Evolutionary conservation across 2,797 vertebrate genomes (phyloP), one percentile per base, ranked within the genome.

Genomic region (Pempheris klunzingeri): DNA sequence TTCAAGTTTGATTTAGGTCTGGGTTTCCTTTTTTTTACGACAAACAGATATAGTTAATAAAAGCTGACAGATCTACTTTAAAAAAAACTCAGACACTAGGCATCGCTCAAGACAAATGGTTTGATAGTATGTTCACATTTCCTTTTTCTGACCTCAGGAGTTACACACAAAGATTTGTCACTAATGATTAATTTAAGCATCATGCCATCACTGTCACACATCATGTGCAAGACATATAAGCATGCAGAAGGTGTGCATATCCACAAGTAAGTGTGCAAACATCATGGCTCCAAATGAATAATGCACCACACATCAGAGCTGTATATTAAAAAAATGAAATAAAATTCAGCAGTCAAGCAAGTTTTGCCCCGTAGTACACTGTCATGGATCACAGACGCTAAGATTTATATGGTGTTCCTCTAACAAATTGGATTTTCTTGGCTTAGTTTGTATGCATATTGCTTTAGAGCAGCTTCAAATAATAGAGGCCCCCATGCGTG

Each of bases 401-500:
- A 84, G 85, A 85, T 90, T 88, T 90, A 90, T 80, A 60, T 80
- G 66, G 77, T 85, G 81, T 83, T 73, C 65, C 55, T 71, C 67
- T 71, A 78, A 90, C 78, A 94, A 92, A 93, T 93, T 92, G 84
- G 75, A 91, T 92, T 93, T 89, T 86, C 83, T 87, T 79, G 81
- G 66, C 82, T 84, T 91, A 71, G 73, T 90, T 84, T 93, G 75
- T 71, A 92, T 91, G 87, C 81, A 89, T 89, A 90, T 90, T 89
- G 86, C 88, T 90, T 81, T 22, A 82, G 73, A 82, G 80, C 61
- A 54, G 70, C 81, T 72, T 84, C 66, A 81, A 70, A 83, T 86
- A 91, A 87, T 49, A 63, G 76, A 80, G 74, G 69, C 75, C 55
- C 59, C 71, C 76, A 77, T 72, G 80, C 58, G 11, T 81, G 83